Percentiles rank a stretch among this genome's conserved stretches.
These are phyloP conservation scores for Seira ritae DNA, from an alignment of 2,888 invertebrate genomes.

Conservation along the genomic window DNA sequence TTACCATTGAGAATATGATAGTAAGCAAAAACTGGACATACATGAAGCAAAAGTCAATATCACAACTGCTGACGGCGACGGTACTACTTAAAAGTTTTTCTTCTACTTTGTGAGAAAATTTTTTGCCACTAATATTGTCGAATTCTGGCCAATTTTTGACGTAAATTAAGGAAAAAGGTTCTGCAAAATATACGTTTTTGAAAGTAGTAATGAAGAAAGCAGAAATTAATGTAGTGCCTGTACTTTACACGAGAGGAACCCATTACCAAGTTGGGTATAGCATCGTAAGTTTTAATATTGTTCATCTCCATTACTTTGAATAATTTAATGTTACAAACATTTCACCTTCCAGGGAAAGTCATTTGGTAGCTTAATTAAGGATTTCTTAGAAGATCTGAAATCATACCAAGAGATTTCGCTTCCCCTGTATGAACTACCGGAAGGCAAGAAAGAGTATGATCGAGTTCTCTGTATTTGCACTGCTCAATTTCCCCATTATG, in stretches of 20 bases:
- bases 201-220: no score
- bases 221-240: constrained; percentile 79
- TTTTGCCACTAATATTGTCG: no score
- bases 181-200: no score
- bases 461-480: constrained; percentile 83
- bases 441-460: constrained; percentile 85
- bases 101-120: no score
- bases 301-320: constrained; percentile 2
- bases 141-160: no score
- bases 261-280: constrained; percentile 92
- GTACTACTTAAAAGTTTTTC: no score
- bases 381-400: constrained; percentile 80
- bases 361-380: constrained; percentile 84
- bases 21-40: no score
- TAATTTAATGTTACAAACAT: no score
- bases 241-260: constrained; percentile 85
- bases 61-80: no score
- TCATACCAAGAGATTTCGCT: constrained; percentile 83
- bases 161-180: no score
- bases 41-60: no score
- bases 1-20: no score
- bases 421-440: constrained; percentile 83
- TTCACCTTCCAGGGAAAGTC: constrained; percentile 89
- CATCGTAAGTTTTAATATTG: constrained; percentile 81
- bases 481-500: constrained; percentile 86